Conservation (phyloP, 2,797 vertebrate species). For the Adrianichthys oophorus region DNA sequence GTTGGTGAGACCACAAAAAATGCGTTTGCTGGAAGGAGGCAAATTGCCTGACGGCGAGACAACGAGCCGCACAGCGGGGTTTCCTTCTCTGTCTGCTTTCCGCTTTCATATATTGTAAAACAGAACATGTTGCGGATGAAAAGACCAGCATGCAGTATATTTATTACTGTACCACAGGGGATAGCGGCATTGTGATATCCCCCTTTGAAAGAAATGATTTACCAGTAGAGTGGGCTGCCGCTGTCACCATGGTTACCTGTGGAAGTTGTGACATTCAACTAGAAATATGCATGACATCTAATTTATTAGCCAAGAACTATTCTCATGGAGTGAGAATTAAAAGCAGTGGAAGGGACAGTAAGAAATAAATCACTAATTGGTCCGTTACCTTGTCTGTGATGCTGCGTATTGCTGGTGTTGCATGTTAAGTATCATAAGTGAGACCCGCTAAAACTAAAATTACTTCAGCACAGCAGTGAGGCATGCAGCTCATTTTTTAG, state of each 20-base stretch:
- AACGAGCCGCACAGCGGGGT: constrained; percentile 26
- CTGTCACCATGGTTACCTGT: constrained; percentile 58
- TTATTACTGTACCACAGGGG: constrained; percentile 34
- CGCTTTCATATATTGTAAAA: constrained; percentile 17
- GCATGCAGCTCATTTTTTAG: constrained; percentile 54
- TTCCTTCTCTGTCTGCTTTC: constrained; percentile 6
- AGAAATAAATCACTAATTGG: constrained; percentile 48
- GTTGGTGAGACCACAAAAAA: constrained; percentile 52
- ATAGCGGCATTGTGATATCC: constrained; percentile 38
- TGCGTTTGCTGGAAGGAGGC: constrained; percentile 32
- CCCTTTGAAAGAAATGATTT: constrained; percentile 43
- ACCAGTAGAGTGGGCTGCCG: constrained; percentile 39
- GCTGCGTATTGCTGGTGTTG: constrained; percentile 31
- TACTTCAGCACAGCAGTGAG: constrained; percentile 36
- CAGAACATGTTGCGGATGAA: constrained; percentile 34
- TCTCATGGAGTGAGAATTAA: constrained; percentile 32
- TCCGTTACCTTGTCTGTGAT: constrained; percentile 31
- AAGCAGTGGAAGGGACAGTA: constrained; percentile 26
- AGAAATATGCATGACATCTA: constrained; percentile 41
- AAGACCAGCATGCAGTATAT: constrained; percentile 30
- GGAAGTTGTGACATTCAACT: constrained; percentile 40
- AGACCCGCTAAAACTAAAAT: constrained; percentile 48
- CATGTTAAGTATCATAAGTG: constrained; percentile 55
- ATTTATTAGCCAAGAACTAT: constrained; percentile 42
- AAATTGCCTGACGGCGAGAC: constrained; percentile 28